Percentiles rank a stretch among this genome's conserved stretches.
These are phyloP conservation scores for Hypotaenidia philippensis DNA, from an alignment of 2,797 vertebrate genomes.

Conservation along the genomic window DNA sequence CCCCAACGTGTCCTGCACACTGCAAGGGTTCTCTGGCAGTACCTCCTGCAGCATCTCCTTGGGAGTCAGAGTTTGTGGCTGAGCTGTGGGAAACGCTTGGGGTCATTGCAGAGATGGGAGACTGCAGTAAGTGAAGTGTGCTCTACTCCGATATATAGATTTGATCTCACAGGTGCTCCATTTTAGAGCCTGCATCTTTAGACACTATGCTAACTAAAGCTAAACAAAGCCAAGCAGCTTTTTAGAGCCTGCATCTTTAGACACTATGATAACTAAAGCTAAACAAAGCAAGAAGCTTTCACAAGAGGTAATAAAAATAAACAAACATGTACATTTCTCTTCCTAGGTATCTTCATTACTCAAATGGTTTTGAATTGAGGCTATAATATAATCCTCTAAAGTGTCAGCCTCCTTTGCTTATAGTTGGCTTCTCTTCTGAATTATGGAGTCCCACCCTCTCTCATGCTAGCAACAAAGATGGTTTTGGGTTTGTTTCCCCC, in stretches of 20 bases:
- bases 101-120: rapidly evolving
- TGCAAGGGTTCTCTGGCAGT: rapidly evolving
- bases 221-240: neutral
- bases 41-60: rapidly evolving
- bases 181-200: neutral
- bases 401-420: neutral
- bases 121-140: neutral
- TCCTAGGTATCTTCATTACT: neutral
- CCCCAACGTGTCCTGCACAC: rapidly evolving
- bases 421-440: neutral
- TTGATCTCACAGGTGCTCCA: neutral
- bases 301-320: neutral
- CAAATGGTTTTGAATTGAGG: neutral
- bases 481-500: too few relatives aligned
- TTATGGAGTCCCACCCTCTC: neutral
- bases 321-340: neutral
- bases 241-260: neutral
- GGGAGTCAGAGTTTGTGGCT: neutral
- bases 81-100: rapidly evolving
- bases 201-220: neutral
- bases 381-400: neutral
- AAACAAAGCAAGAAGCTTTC: neutral
- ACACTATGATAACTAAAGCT: neutral
- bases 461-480: neutral
- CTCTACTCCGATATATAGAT: rapidly evolving